Conservation (phyloP, 2,797 vertebrate genomes). For the Myotis daubentonii region DNA sequence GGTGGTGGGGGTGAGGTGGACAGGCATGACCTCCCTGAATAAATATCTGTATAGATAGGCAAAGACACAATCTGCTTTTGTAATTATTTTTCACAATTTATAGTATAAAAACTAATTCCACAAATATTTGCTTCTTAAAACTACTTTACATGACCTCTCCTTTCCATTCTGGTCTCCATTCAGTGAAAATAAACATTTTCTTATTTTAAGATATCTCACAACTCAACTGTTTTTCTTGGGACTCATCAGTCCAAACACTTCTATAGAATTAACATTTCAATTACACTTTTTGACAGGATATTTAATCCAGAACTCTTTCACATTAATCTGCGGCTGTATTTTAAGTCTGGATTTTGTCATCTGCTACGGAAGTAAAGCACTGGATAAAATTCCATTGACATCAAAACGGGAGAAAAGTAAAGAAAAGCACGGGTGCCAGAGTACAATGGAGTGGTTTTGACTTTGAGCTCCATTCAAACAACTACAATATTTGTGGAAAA, state of each 20-base stretch:
- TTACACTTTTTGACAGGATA: conserved; percentile 61
- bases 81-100: neutral
- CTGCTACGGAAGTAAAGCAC: neutral
- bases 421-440: neutral
- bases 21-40: neutral
- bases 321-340: conserved; percentile 52
- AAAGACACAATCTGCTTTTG: neutral
- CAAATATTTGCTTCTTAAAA: conserved; percentile 4
- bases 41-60: neutral
- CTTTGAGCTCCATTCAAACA: conserved; percentile 51
- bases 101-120: neutral
- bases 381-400: conserved; percentile 46
- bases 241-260: conserved; percentile 26
- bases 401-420: neutral
- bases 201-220: conserved; percentile 38
- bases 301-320: conserved; percentile 67
- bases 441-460: neutral
- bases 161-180: neutral
- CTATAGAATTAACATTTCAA: conserved; percentile 62
- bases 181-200: conserved; percentile 55
- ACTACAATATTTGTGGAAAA: conserved; percentile 14
- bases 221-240: conserved; percentile 36
- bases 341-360: conserved; percentile 67
- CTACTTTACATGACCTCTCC: neutral
- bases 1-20: too few species aligned